A percentile compares a stretch with the other conserved stretches of the same genome.
Conservation (phyloP, 2,113 vertebrate genomes). For the Clarias macrocephalus region DNA sequence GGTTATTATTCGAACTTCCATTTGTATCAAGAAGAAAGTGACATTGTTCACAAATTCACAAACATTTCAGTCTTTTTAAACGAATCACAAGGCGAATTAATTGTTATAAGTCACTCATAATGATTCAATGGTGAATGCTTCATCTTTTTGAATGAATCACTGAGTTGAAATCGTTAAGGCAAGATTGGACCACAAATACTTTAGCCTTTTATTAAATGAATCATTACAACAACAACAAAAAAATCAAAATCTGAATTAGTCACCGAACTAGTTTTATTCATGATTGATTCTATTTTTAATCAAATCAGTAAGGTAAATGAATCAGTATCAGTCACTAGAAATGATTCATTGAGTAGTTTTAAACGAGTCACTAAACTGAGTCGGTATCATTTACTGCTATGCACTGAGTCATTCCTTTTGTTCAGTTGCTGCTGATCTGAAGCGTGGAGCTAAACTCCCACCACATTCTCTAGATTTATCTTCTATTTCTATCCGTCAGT, state of each 20-base stretch:
- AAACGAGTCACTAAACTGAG: not conserved
- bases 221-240: not conserved
- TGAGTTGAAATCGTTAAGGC: not conserved
- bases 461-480: not conserved
- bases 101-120: not conserved
- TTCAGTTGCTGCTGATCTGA: not conserved
- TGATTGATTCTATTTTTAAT: not conserved
- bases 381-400: not conserved
- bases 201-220: not conserved
- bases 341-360: not conserved
- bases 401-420: not conserved
- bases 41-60: not conserved
- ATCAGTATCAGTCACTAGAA: not conserved
- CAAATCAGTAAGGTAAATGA: not conserved
- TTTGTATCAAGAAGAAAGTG: not conserved
- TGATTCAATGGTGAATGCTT: not conserved
- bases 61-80: not conserved
- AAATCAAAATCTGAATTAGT: not conserved
- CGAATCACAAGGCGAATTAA: not conserved
- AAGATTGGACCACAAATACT: not conserved
- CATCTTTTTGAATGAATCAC: not conserved
- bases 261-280: not conserved
- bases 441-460: not conserved
- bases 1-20: not conserved
- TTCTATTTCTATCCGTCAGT: not conserved